Base-by-base conservation (phyloP, 2,888 invertebrate species). In the Agrochola lota region DNA sequence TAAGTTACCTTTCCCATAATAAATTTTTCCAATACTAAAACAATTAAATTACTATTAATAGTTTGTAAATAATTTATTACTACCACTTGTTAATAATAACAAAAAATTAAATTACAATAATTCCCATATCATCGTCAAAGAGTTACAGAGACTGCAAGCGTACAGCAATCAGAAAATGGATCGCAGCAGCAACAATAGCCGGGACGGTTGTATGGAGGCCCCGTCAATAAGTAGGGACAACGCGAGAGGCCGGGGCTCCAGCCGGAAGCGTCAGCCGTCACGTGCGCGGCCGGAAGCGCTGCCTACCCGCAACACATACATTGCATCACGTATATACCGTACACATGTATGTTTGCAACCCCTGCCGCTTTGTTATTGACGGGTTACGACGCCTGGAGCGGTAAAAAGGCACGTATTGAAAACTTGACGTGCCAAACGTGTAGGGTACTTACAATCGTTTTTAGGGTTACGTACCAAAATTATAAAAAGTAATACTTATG, bases 191-290 rank as follows among this genome's bases (percentile, higher is more conserved):
- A 68, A 85, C 85, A 86, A 85, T 79, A 74, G 71, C 67, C 26
- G 68, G 76, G 76, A 85, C 77, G 79, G 78, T 74, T 86, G 84
- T 80, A 74, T 75, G 70, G 40, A 55, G 79, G 81, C 84, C 82
- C 81, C 89, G 91, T 90, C 90, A 89, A 87, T 85, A 80, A 78
- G 74, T 67, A 43, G 77, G 64, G 69, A 80, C 78, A 71, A 75
- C 74, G 62, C 59, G 83, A 84, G 84, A 83, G 80, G 85, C 89
- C 93, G 93, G 94, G 88, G 91, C 90, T 89, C 84, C 80, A 91
- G 91, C 92, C 94, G 95, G 95, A 95, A 90, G 91, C 92, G 94
- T 94, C 93, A 91, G 86, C 87, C 90, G 92, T 92, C 90, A 91
- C 90, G 88, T 83, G 87, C 89, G 90, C 90, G 75, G 84, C 92